Evolutionary conservation across 2,113 vertebrate species (phyloP).

Genomic region (Peromyscus californicus): DNA sequence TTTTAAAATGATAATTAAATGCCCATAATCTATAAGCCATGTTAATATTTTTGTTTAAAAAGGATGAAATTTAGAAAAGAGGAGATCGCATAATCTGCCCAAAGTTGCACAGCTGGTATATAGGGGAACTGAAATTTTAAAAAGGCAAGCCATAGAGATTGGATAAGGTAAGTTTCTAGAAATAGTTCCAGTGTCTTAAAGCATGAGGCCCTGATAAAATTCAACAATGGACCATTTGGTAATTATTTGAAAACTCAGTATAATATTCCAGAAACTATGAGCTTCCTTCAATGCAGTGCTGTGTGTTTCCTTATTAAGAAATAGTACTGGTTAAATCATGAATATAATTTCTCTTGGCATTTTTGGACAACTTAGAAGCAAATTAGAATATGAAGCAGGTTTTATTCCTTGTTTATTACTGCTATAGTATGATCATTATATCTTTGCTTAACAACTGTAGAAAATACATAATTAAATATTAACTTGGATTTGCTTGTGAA

Average conservation of each 20-base stretch:
- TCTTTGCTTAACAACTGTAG: conserved; percentile 5
- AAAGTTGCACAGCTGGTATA: not conserved
- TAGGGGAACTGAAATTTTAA: not conserved
- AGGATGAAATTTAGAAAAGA: not conserved
- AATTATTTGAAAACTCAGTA: not conserved
- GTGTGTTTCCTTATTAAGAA: conserved; percentile 28
- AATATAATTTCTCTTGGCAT: not conserved
- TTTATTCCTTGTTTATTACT: conserved; percentile 24
- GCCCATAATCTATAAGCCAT: not conserved
- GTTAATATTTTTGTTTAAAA: not conserved
- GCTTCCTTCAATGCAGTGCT: not conserved
- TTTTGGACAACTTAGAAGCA: conserved; percentile 9
- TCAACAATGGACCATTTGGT: not conserved
- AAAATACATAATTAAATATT: conserved; percentile 58
- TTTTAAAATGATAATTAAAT: not conserved
- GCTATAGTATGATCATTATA: not conserved
- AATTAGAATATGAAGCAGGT: not conserved
- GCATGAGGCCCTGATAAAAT: not conserved
- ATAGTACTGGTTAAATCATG: not conserved
- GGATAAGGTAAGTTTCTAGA: not conserved
- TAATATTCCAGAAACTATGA: not conserved
- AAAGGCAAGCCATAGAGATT: not conserved
- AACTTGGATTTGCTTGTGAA: conserved; percentile 46
- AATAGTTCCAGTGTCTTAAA: not conserved
- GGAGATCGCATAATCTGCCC: not conserved